phyloP scores from a whole-genome alignment of 2,888 invertebrate species.

The Temnothorax unifasciatus region DNA sequence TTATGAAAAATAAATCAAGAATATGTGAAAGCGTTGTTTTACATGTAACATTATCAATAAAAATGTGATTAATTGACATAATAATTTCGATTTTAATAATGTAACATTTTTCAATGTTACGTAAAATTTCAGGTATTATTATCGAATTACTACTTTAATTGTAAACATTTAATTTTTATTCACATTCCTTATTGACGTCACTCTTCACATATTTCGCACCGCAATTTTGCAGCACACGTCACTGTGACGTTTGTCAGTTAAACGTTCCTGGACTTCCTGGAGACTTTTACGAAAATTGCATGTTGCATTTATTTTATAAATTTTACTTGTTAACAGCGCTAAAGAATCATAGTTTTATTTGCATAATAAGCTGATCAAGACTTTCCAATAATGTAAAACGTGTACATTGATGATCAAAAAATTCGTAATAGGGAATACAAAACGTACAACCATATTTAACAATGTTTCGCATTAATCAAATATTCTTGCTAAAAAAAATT shows the following conservation, averaged over 20 bases:
- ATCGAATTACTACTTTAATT: not conserved
- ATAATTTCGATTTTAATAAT: not conserved
- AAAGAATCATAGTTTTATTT: not conserved
- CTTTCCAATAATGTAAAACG: not conserved
- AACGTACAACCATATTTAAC: no score
- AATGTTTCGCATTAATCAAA: no score
- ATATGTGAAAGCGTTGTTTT: not conserved
- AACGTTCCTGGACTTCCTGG: not conserved
- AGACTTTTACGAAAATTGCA: no score
- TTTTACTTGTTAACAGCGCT: not conserved
- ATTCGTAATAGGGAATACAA: no score
- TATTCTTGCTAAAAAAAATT: no score
- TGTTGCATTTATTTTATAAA: no score
- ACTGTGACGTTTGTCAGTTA: not conserved
- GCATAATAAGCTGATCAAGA: not conserved
- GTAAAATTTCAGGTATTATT: not conserved
- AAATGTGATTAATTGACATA: not conserved
- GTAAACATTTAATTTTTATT: not conserved
- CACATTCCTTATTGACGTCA: slow-evolving; percentile 9
- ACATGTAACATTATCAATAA: not conserved
- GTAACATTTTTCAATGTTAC: not conserved
- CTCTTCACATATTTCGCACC: not conserved
- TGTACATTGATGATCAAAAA: not conserved
- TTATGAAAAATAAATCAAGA: not conserved
- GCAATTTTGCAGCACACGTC: not conserved